Evolutionary conservation across 2,113 vertebrate species (phyloP).

Genomic region (Labeo rohita): DNA sequence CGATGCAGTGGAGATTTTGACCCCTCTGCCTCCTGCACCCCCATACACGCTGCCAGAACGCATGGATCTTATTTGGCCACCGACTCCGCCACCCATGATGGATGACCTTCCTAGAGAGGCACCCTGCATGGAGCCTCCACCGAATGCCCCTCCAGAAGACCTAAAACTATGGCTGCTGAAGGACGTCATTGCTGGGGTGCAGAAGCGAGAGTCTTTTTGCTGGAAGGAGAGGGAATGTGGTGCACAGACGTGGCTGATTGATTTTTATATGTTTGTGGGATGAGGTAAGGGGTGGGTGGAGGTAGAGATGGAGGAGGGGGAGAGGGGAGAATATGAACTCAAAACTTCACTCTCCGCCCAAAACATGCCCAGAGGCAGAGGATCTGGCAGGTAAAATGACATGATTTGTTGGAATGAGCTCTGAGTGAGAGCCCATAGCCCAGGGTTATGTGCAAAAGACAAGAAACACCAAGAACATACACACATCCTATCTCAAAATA

Average conservation of each 20-base stretch:
- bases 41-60: slow-evolving; percentile 61
- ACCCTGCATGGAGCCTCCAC: background rate
- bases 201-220: slow-evolving; percentile 52
- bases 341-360: slow-evolving; percentile 40
- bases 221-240: slow-evolving; percentile 62
- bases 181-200: slow-evolving; percentile 51
- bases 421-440: background rate
- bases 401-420: background rate
- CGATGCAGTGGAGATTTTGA: slow-evolving; percentile 61
- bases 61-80: background rate
- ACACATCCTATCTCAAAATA: background rate
- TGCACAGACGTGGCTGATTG: slow-evolving; percentile 21
- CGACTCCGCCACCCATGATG: background rate
- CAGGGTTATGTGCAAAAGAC: slow-evolving; percentile 18
- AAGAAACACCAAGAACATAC: background rate
- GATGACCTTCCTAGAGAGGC: background rate
- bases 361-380: slow-evolving; percentile 46
- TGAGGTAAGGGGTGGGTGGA: slow-evolving; percentile 49
- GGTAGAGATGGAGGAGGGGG: slow-evolving; percentile 7
- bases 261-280: slow-evolving; percentile 67
- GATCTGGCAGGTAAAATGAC: slow-evolving; percentile 45
- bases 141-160: background rate
- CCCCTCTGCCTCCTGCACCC: slow-evolving; percentile 60
- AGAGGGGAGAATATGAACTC: slow-evolving; percentile 22
- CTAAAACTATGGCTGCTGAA: slow-evolving; percentile 35